Evolutionary conservation across 2,888 invertebrate genomes (phyloP), one percentile per base, ranked within the genome.

Genomic region (Drosophila nr. perissopoda): DNA sequence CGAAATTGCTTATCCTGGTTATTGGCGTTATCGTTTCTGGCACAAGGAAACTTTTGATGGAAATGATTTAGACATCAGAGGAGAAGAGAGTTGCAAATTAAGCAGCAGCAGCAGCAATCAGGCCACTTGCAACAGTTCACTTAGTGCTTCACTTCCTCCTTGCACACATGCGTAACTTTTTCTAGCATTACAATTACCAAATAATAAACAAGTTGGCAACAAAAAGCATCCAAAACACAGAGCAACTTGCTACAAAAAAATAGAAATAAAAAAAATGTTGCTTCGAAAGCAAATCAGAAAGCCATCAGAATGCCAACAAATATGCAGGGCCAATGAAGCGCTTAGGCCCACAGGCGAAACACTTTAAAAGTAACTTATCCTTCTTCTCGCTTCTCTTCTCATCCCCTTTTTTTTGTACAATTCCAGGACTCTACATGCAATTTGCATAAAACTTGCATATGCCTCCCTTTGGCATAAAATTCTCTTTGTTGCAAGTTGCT

Each of bases 361-460:
- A 89, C 86, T 88, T 88, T 80, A 85, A 88, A 88, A 88, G 87
- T 89, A 85, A 89, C 81, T 88, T 89, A 85, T 88, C 79, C 83
- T 76, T 81, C 76, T 81, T 69, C 36, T 46, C 25, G 1, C 16
- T 25, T 25, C 21, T 6, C 11, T 2, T 21, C 21, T 21, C 8
- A 33, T 53, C 18, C 7, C 46, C 11, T 29, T 51, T 27, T 51
- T 58, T 38, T 34, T 33, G 18, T 53, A 42, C 48, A 40, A 57
- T 73, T 67, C 40, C 65, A 66, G 63, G 62, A 69, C 70, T 68
- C 62, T 42, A 74, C 75, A 70, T 73, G 84, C 76, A 77, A 86
- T 89, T 86, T 86, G 89, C 89, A 89, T 86, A 88, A 78, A 88
- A 88, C 78, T 85, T 82, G 75, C 70, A 76, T 76, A 71, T 70